Evolutionary conservation across 1,140 invertebrate species (phyloP).

Genomic region (Marisa cornuarietis): DNA sequence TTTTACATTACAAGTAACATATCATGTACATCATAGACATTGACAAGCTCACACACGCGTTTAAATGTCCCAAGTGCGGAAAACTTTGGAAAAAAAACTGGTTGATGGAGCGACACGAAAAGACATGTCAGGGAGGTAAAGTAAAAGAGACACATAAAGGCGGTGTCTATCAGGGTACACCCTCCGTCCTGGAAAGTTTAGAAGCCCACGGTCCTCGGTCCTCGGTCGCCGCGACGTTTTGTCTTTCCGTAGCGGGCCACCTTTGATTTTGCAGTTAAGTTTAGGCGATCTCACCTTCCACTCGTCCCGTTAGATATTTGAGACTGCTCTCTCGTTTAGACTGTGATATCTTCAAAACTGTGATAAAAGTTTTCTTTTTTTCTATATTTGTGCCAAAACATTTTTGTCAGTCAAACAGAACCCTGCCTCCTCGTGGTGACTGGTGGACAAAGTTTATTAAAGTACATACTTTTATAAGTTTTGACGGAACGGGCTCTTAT

Average conservation of each 20-base stretch:
- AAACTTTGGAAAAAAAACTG: not conserved
- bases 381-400: too few species aligned
- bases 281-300: not conserved
- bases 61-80: not conserved
- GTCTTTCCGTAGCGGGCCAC: not conserved
- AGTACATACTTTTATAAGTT: too few species aligned
- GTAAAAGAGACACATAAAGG: not conserved
- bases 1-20: not conserved
- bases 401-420: too few species aligned
- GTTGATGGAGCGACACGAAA: not conserved
- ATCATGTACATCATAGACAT: slow-evolving; percentile 8
- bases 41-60: slow-evolving; percentile 4
- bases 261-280: not conserved
- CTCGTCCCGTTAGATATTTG: too few species aligned
- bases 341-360: too few species aligned
- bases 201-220: not conserved
- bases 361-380: too few species aligned
- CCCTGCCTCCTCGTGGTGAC: too few species aligned
- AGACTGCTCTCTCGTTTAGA: too few species aligned
- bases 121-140: not conserved
- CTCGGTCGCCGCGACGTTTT: not conserved
- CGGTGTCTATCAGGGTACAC: not conserved
- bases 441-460: too few species aligned
- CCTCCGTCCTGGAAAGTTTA: too few species aligned
- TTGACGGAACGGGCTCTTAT: too few species aligned